These are phyloP conservation scores for Simalia tracyae DNA, from an alignment of 2,797 vertebrate species.

Conservation along the genomic window DNA sequence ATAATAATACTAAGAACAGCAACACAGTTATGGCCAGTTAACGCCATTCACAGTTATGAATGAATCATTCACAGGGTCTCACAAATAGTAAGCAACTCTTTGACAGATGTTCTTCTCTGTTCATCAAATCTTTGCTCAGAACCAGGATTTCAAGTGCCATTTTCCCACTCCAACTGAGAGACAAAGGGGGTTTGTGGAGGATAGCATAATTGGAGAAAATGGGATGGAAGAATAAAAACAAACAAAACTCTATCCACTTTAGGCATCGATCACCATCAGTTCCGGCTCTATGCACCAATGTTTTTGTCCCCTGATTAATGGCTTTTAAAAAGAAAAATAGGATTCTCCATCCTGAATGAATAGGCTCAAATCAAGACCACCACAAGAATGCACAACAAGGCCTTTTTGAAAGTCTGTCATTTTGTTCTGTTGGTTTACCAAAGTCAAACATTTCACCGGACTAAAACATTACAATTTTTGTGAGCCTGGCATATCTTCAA, in stretches of 20 bases:
- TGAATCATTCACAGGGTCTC: background rate
- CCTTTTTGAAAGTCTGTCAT: background rate
- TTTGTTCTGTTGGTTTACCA: background rate
- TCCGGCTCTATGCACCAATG: background rate
- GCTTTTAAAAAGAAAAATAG: background rate
- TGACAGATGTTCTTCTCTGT: background rate
- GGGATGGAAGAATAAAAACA: background rate
- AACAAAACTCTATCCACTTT: background rate
- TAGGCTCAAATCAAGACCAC: background rate
- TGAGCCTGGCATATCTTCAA: background rate
- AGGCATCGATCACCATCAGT: background rate
- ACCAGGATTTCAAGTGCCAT: background rate
- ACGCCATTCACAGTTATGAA: background rate
- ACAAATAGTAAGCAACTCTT: background rate
- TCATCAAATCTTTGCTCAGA: background rate
- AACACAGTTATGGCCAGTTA: background rate
- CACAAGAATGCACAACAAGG: background rate
- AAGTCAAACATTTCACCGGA: background rate
- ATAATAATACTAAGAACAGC: background rate
- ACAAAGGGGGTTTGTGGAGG: background rate
- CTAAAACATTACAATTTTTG: background rate
- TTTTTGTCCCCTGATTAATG: background rate
- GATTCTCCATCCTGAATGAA: background rate
- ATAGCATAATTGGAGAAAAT: background rate
- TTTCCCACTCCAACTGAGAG: background rate